Base-by-base conservation (phyloP, 2,797 vertebrate genomes). In the Orestias chungarensis region DNA sequence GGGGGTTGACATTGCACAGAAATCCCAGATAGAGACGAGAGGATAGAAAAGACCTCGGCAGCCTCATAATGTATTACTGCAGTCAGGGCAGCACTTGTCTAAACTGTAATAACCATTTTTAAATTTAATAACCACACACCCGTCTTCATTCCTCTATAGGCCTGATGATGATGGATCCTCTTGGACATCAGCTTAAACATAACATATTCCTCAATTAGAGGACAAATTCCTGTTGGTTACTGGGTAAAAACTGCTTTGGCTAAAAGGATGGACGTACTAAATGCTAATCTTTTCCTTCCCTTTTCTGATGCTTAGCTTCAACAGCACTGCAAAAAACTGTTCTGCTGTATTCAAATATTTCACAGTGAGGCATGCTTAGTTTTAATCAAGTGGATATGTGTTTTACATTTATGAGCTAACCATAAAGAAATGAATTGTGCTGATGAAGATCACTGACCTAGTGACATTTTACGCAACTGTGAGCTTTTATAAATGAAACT, bases 1-100 rank as follows among this genome's bases (percentile, higher is more conserved):
- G 86, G 88, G 59, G 79, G 77, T 75, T 71, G 87, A 83, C 79
- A 80, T 71, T 71, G 79, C 47, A 62, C 4, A 81, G 52, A 80
- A 70, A 80, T 77, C 76, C 68, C 69, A 82, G 64, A 55, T n/a
- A 35, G 59, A 80, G 74, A 52, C 7, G 83, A 80, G 78, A 70
- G 55, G 66, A 75, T 57, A 70, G 78, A 25, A 62, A 82, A 74
- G 78, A 78, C n/a, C 81, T 82, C 71, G 71, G 49, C 23, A 68
- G 72, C 54, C 43, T 78, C 65, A 27, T 25, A 46, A 49, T 52
- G 35, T 46, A 73, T 71, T 69, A 55, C 46, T 43, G 66, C 59
- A 72, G 68, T 67, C 72, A 70, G 14, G 61, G 67, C 15, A 76
- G 74, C 66, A 67, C 68, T 46, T 42, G 17, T 17, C 49, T 72